Base-by-base conservation (phyloP, 2,113 vertebrate species). In the Eclectus roratus region DNA sequence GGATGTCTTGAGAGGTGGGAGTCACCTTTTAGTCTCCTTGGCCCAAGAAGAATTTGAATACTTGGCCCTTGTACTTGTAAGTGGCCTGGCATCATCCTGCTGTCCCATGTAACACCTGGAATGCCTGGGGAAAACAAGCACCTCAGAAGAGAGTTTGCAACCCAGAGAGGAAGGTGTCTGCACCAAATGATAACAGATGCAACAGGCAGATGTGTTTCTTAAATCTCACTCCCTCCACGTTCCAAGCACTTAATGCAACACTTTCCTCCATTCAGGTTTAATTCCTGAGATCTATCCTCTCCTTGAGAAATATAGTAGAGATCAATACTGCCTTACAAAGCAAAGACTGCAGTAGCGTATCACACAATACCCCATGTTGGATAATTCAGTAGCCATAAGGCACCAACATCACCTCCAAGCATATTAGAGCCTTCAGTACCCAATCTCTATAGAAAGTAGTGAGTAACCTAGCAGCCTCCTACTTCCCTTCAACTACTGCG, bases 331-430 rank as follows among this genome's bases (percentile, higher is more conserved):
- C 53, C 74, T 94, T 60, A 44, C 29, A 65, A 55, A 93, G 72
- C 19, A 52, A 3, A 53, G 46, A 10, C 31, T 37, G 28, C 37
- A 70, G 37, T 5, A 66, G 77, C 24, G 12, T 13, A 23, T 21
- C 76, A 80, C 44, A 64, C 1, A 0, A 0, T 21, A 4, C 7
- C 2, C 7, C 0, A 0, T 31, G 53, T 0, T 52, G 37, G 76
- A 12, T 61, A 41, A 89, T 58, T 91, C 64, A 28, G 21, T 8
- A 46, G 11, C 50, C 17, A 11, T 35, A 43, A 83, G 28, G 21
- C 31, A 86, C 33, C 13, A 46, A 37, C 46, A 35, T 41, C 14
- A 12, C 27, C 33, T 65, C 8, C 1, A 6, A 66, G 44, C 28
- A 4, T 8, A 18, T 10, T 33, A 76, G 68, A 83, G 6, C 18